These are phyloP conservation scores for Tipula helvola DNA, from an alignment of 2,888 invertebrate species.

Conservation along the genomic window DNA sequence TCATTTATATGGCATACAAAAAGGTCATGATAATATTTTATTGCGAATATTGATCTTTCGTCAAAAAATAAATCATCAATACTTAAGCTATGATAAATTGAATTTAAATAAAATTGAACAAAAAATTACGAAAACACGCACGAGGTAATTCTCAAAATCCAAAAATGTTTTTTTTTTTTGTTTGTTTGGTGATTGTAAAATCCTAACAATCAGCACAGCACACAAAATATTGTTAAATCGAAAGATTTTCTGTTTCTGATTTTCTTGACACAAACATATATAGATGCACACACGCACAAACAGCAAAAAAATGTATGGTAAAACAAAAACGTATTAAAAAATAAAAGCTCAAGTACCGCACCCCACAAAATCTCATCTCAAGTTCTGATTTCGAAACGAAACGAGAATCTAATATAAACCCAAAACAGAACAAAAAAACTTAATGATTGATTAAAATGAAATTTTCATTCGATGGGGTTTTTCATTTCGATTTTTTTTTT, in stretches of 20 bases:
- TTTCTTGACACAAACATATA: background rate
- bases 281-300: background rate
- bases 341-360: background rate
- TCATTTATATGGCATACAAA: background rate
- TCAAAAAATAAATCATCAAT: background rate
- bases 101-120: background rate
- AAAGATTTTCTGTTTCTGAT: background rate
- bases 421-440: background rate
- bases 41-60: background rate
- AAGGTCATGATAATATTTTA: background rate
- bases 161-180: background rate
- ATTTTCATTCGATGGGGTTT: background rate
- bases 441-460: background rate
- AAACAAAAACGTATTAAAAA: background rate
- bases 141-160: background rate
- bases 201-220: background rate
- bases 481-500: background rate
- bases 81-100: background rate
- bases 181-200: background rate
- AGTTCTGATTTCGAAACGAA: background rate
- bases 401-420: background rate
- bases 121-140: background rate
- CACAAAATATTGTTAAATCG: background rate
- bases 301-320: background rate
- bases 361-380: background rate